These are phyloP conservation scores for Julus scandinavius DNA, from an alignment of 2,888 invertebrate genomes.

Conservation along the genomic window DNA sequence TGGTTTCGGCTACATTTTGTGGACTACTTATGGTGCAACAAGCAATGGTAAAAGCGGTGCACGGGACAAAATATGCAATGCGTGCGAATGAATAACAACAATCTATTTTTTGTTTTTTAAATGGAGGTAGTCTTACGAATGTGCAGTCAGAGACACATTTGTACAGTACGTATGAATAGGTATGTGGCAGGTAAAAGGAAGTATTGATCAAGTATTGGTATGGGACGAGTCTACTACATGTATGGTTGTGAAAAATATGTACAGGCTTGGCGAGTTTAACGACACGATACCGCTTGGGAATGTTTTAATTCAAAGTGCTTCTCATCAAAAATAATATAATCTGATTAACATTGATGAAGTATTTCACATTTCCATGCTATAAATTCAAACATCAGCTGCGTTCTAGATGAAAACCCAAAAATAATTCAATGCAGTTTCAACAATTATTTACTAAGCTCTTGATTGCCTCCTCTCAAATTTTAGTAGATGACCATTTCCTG, in stretches of 20 bases:
- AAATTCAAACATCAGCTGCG: background rate
- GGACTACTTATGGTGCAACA: background rate
- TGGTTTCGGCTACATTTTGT: background rate
- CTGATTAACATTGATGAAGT: background rate
- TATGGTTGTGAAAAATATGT: background rate
- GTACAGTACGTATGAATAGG: slow-evolving; percentile 26
- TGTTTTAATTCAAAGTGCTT: background rate
- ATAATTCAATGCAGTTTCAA: too few species aligned
- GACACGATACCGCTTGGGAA: background rate
- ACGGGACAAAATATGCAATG: slow-evolving; percentile 14
- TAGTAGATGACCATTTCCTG: too few species aligned
- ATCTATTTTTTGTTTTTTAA: background rate
- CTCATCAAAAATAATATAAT: background rate
- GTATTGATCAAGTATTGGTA: slow-evolving; percentile 2
- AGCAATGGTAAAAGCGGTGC: background rate
- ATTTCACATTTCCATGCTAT: background rate
- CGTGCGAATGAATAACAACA: background rate
- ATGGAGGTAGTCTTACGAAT: slow-evolving; percentile 33
- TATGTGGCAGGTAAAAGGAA: slow-evolving; percentile 29
- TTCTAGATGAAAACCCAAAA: background rate
- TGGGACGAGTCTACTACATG: background rate
- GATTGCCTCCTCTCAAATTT: too few species aligned
- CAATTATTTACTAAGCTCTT: too few species aligned
- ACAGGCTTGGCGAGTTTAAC: background rate
- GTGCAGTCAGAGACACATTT: background rate